Evolutionary conservation across 2,888 invertebrate species (phyloP), one percentile per base, ranked within the genome.

Genomic region (Cordilura impudica): DNA sequence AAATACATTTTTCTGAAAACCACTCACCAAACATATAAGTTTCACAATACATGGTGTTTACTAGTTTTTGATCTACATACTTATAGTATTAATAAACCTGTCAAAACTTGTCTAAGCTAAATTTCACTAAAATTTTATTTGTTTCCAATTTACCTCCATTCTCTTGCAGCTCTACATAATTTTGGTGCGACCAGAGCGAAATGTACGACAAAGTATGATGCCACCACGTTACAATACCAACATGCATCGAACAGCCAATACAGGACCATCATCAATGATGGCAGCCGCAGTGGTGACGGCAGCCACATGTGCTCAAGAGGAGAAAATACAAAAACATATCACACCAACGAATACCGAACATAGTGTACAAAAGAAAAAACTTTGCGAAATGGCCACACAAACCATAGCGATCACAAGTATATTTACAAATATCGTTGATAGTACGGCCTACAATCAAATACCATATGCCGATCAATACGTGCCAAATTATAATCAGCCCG

Each of bases 121-220:
- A 18, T 51, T 51, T 35, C 49, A 58, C 6, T 43, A 14, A 45
- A 18, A 54, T 12, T 16, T 14, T 56, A 12, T 54, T 31, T 53
- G 26, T 29, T n/a, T 61, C 19, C 4, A 21, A n/a, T 43, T 21
- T 58, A 12, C 19, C 1, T 71, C 14, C 65, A 45, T 7, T 23
- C 8, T 2, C 7, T 67, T 76, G 8, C 83, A 96, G 96, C 90
- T 97, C 49, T 97, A 97, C 90, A 97, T 97, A 86, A 97, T 97
- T 84, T 90, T 97, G 81, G 93, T 97, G 77, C 93, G 96, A 81
- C 97, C 97, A 8, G 97, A 97, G 90, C 91, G 96, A 39, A 97
- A 97, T 90, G 94, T 97, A 10, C 93, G 97, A 0, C 96, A 96
- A 87, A 95, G 94, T 88, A 95, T 95, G 92, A 95, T 95, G 94